These are phyloP conservation scores for Copsychus sechellarum DNA, from an alignment of 2,113 vertebrate genomes.

Conservation along the genomic window DNA sequence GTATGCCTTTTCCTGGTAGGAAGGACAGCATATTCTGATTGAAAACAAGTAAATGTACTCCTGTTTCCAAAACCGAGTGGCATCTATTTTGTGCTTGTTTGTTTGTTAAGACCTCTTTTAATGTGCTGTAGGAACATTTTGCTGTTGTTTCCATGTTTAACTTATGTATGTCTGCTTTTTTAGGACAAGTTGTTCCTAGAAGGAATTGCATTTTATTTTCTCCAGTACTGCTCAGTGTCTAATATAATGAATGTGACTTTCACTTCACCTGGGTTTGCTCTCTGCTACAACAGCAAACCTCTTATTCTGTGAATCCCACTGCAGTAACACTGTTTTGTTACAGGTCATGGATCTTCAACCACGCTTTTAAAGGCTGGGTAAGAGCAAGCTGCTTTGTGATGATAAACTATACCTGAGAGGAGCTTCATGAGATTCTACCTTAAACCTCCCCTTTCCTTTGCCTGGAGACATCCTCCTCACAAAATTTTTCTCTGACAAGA, in stretches of 20 bases:
- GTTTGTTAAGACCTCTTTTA: background rate
- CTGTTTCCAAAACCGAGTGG: background rate
- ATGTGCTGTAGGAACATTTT: background rate
- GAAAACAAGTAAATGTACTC: background rate
- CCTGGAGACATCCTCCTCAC: background rate
- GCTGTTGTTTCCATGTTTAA: background rate
- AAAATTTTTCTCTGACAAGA: background rate
- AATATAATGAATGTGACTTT: background rate
- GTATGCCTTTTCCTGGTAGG: background rate
- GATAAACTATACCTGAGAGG: background rate
- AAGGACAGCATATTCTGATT: background rate
- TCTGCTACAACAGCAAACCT: background rate
- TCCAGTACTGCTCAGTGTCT: background rate
- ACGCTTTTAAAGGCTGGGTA: background rate
- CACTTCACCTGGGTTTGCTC: background rate
- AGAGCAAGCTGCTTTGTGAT: background rate
- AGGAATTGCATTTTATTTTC: background rate
- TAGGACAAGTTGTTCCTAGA: background rate
- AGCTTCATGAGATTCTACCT: background rate
- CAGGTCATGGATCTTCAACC: background rate
- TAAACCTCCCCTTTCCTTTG: background rate
- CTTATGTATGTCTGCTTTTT: background rate
- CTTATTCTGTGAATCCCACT: background rate
- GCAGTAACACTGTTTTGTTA: background rate
- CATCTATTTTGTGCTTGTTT: rapidly evolving